Base-by-base conservation (phyloP, 2,797 vertebrate genomes). In the Falco biarmicus region DNA sequence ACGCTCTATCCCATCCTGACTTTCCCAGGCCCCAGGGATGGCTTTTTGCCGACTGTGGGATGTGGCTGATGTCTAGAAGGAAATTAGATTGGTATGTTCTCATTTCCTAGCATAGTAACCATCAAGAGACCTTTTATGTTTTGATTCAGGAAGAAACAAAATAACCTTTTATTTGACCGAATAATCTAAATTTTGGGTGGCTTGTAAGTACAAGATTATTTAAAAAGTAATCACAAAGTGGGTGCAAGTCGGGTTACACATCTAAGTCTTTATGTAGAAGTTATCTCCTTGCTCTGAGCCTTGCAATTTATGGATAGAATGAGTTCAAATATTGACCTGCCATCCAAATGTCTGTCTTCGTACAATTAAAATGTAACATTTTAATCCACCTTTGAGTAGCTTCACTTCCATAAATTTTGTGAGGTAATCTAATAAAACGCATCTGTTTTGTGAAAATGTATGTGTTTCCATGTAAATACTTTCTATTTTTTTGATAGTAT, bases 401-500 rank as follows among this genome's bases (percentile, higher is more conserved):
- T 93, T 66, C 10, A 47, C 31, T 73, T 82, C 12, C 20, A 2
- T 64, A 22, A 10, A 18, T 66, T 80, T 45, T 34, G 25, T 21
- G 15, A 47, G 32, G 16, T 47, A 37, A 26, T 82, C 84, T 51
- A 80, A 13, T 71, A 61, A 91, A 80, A 59, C 4, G 4, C 12
- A 15, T 41, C 7, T 75, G 2, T 56, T 4, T 45, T 32, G 21
- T 41, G 13, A 54, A 77, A 59, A 77, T 26, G 1, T 16, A 19
- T 54, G 65, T 50, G 28, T 47, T 94, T 93, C 26, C 73, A 15
- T 51, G 34, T 54, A 54, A 54, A 25, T 45, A 15, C 25, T 60
- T 77, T 13, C 13, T 66, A 3, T 92, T 92, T 94, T 94, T 93
- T 75, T 95, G 83, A 6, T 97, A 99, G 99, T 83, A 99, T 99